Conservation (phyloP, 2,797 vertebrate species). For the Poecilia picta region DNA sequence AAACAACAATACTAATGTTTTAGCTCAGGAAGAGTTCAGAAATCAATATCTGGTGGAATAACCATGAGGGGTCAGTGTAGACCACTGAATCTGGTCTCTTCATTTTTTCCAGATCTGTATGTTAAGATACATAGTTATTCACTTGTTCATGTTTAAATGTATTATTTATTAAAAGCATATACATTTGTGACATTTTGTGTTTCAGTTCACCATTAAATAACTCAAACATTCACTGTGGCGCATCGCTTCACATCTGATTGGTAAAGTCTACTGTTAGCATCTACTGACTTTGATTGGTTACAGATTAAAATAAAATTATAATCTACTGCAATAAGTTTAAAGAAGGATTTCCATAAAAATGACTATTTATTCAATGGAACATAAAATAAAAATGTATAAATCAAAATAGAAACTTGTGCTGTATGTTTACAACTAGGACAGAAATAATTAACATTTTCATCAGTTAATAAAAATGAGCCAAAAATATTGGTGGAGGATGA, state of each 20-base stretch:
- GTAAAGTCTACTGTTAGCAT: background rate
- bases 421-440: background rate
- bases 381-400: background rate
- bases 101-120: too few species aligned
- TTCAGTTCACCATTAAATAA: background rate
- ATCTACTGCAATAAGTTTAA: background rate
- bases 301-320: background rate
- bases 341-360: background rate
- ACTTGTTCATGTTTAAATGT: background rate
- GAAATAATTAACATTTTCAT: background rate
- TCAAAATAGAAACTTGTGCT: background rate
- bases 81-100: too few species aligned
- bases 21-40: too few species aligned
- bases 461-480: background rate
- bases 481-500: background rate
- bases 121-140: background rate
- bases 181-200: background rate
- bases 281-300: background rate
- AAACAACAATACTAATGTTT: too few species aligned
- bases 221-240: background rate
- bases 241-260: background rate
- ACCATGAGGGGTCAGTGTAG: too few species aligned
- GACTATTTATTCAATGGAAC: background rate
- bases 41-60: too few species aligned
- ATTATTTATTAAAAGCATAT: background rate